Evolutionary conservation across 2,797 vertebrate genomes (phyloP), one percentile per base, ranked within the genome.

Genomic region (Eutrigla gurnardus): DNA sequence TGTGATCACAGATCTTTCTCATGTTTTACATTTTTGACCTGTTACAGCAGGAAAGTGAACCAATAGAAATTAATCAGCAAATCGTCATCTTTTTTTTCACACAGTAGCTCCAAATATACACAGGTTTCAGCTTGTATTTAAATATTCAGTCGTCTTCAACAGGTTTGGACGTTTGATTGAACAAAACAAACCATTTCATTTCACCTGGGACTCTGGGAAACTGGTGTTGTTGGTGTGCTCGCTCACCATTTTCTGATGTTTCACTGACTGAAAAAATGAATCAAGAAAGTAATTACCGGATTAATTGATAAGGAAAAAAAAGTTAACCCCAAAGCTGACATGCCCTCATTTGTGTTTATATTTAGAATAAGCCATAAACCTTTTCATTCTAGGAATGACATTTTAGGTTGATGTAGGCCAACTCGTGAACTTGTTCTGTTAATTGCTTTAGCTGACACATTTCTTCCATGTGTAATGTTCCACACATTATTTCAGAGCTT

Each of bases 381-480:
- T 6, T 32, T 45, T 40, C 15, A 15, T 15, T 32, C 10, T 2
- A 18, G 4, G 39, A 49, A 8, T 55, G 35, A 13, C 2, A 0
- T 25, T 10, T 15, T 3, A 17, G 7, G 7, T 39, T 65, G 6
- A 13, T 36, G 43, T 47, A 12, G 5, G 11, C 11, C 12, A 5
- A 33, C n/a, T 52, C 32, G 43, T 25, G 25, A 2, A 25, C 25
- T 25, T 37, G 6, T 3, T 45, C 32, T 65, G 64, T 62, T 70
- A 65, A 73, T 65, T 75, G 14, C 59, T 64, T 57, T 45, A 42
- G n/a, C 58, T 60, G 40, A 50, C 50, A 75, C 43, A 12, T 13
- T 53, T 65, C 40, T 15, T 1, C 15, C 40, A 25, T 33, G 57
- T 67, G 57, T 57, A 62, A 68, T 37, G 39, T 47, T 39, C 62